Evolutionary conservation across 2,113 vertebrate species (phyloP), one percentile per base, ranked within the genome.

Genomic region (Chaenocephalus aceratus): DNA sequence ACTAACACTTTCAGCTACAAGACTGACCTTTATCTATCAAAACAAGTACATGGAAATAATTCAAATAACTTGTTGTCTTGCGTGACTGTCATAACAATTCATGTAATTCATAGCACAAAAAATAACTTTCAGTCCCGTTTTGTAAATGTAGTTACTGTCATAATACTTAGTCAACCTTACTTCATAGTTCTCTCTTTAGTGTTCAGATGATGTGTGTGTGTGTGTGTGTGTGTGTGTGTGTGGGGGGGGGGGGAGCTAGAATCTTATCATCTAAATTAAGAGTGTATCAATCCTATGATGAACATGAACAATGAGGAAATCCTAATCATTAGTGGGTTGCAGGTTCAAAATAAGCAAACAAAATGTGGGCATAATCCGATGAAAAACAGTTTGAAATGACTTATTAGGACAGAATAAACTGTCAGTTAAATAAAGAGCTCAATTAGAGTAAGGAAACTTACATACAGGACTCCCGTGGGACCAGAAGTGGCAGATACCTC

Each of bases 341-440:
- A 44, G 58, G 63, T 66, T 61, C 1, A 48, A 49, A 81, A 75
- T 6, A 44, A 85, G 14, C 45, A 57, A 34, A 76, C 45, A 70
- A 57, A 57, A 57, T 16, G 52, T 45, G 26, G 36, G 60, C 45
- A 58, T 1, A 78, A 83, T 77, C 59, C 57, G 78, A 79, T 86
- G 68, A 78, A 76, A 82, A 80, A 45, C 13, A 0, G 34, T 62
- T 61, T 36, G 62, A 75, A 83, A 77, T 66, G 59, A 86, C 79
- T 88, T 91, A 91, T 91, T 93, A 91, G 86, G 80, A 85, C 86
- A 65, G 66, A 86, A 85, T 79, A 86, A 91, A 86, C 90, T 92
- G 92, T 90, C 92, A 94, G 90, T 93, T 93, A 92, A 90, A 88
- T 83, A 83, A 91, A 86, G 90, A 89, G 91, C 92, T 94, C 91